Evolutionary conservation across 92 coral and sea anemone species (phyloP), one percentile per base, ranked within the genome.

Genomic region (Diadumene lineata): DNA sequence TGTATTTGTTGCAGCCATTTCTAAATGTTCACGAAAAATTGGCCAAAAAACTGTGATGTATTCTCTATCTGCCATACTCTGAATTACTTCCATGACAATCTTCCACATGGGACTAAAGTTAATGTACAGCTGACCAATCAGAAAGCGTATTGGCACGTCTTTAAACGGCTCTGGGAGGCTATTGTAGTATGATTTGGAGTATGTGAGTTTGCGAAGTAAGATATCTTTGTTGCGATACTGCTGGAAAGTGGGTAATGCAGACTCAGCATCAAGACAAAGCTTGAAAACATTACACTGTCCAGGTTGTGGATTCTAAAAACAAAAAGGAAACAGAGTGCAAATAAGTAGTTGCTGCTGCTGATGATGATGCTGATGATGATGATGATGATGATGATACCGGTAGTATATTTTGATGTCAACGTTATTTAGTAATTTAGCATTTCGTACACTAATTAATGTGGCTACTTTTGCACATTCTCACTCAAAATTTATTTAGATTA

Each of bases 51-150:
- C 69, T 83, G 71, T 91, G 30, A 75, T 87, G 62, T 85, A 81
- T 27, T 81, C 71, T 18, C 82, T 78, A n/a, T 51, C 78, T 21
- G 92, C 72, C 75, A 84, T 82, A 62, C 82, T 91, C 76, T 84
- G 60, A 56, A 94, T 65, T 15, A 91, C 81, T 43, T 92, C 91
- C 24, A 88, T 91, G 55, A 94, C 77, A 17, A 94, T 85, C 22
- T 82, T 82, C 98, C 98, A 94, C 60, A 86, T 80, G 50, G 97
- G 97, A 63, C 92, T 94, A 63, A 94, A 92, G 78, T 92, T 94
- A 25, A 84, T 69, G 61, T 73, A 92, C 43, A 94, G 73, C 86
- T 86, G 82, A 28, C 97, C 98, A 67, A 76, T 85, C 72, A 94
- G 60, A 63, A 85, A 82, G 1, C 90, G 78, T 17, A 86, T 70